Conservation (phyloP, 2,888 invertebrate genomes). For the Sarcophaga rosellei region DNA sequence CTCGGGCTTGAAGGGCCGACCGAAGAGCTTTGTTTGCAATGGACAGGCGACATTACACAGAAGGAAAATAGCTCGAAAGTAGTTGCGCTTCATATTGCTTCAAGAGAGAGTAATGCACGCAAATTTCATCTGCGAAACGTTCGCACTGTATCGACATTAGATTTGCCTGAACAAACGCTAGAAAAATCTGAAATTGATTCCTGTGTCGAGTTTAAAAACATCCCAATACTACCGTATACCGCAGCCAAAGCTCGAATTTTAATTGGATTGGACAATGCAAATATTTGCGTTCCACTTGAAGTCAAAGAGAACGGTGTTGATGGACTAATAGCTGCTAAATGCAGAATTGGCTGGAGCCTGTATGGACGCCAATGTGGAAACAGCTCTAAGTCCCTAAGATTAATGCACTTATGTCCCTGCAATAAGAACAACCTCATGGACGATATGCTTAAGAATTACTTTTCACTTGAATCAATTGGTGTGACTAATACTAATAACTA, state of each 20-base stretch:
- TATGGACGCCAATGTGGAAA: constrained; percentile 3
- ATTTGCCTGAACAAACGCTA: constrained; percentile 3
- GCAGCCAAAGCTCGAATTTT: constrained; percentile 47
- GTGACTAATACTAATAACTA: constrained; percentile 7
- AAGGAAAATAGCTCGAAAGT: not conserved
- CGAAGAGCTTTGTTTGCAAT: constrained; percentile 56
- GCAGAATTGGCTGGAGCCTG: no score
- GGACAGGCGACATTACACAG: constrained; percentile 63
- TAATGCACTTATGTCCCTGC: constrained; percentile 50
- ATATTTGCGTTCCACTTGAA: constrained; percentile 30
- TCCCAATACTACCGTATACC: constrained; percentile 47
- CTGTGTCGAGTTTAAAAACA: constrained; percentile 40
- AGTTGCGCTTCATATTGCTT: not conserved
- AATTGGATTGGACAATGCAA: constrained; percentile 30
- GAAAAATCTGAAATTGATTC: constrained; percentile 16
- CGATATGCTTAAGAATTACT: constrained; percentile 51
- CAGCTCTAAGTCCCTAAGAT: not conserved
- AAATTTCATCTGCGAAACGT: not conserved
- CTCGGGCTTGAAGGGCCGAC: constrained; percentile 53
- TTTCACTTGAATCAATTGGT: constrained; percentile 60
- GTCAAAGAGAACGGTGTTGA: constrained; percentile 31
- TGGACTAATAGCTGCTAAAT: no score
- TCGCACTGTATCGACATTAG: not conserved
- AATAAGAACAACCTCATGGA: constrained; percentile 48
- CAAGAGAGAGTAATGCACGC: not conserved